Conservation (phyloP, 2,797 vertebrate genomes). For the Intellagama lesueurii region DNA sequence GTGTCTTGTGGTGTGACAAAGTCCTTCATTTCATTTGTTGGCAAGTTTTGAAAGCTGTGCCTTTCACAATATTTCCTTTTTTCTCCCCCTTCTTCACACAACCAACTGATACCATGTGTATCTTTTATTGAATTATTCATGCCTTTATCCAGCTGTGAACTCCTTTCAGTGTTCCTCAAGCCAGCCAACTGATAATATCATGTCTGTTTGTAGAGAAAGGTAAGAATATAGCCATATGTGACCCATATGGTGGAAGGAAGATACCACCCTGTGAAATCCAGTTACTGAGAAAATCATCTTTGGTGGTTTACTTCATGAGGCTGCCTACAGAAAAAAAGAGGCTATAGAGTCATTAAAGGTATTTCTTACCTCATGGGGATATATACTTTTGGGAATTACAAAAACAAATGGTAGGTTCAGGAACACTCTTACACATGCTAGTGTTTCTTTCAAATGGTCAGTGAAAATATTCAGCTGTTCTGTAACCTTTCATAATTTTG, state of each 20-base stretch:
- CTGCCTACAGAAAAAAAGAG: not conserved
- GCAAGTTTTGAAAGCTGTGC: slow-evolving; percentile 63
- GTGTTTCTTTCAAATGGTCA: not conserved
- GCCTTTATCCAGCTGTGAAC: slow-evolving; percentile 30
- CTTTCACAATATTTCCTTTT: slow-evolving; percentile 53
- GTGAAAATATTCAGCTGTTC: not conserved
- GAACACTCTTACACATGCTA: not conserved
- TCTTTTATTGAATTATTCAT: slow-evolving; percentile 21
- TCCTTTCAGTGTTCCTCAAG: not conserved
- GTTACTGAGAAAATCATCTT: not conserved
- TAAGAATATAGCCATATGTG: not conserved
- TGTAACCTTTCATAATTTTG: not conserved
- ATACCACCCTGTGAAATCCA: not conserved
- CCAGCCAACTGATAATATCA: slow-evolving; percentile 10
- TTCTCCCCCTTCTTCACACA: not conserved
- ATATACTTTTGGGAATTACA: not conserved
- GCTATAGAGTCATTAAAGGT: not conserved
- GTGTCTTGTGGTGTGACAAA: slow-evolving; percentile 74
- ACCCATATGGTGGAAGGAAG: not conserved
- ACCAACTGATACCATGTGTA: slow-evolving; percentile 2
- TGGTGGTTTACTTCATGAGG: not conserved
- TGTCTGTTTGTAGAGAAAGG: not conserved
- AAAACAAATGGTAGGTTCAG: not conserved
- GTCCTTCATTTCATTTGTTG: slow-evolving; percentile 71
- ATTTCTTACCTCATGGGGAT: not conserved